Conservation (phyloP, 2,113 vertebrate genomes). For the Oreocharis arfaki region DNA sequence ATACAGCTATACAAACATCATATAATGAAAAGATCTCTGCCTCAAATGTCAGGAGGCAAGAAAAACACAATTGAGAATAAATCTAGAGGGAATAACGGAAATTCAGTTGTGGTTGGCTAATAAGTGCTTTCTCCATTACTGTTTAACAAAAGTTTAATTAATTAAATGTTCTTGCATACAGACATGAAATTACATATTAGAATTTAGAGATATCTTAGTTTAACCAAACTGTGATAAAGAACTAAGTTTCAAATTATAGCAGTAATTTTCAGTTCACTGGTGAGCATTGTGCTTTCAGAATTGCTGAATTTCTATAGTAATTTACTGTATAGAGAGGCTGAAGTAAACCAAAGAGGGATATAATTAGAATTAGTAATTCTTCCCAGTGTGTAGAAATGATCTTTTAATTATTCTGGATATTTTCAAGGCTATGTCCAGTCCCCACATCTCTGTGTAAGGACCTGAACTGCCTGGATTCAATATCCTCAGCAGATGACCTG, state of each 20-base stretch:
- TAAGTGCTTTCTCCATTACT: background rate
- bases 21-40: background rate
- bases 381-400: background rate
- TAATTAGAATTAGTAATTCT: background rate
- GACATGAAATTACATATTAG: background rate
- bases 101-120: background rate
- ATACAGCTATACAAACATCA: no score
- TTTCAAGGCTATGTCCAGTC: background rate
- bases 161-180: background rate
- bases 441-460: background rate
- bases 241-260: background rate
- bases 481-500: background rate
- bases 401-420: background rate
- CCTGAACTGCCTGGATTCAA: background rate
- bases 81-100: background rate
- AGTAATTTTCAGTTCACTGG: background rate
- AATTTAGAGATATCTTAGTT: conserved; percentile 3
- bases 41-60: background rate
- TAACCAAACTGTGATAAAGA: background rate
- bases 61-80: background rate
- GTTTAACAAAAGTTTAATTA: background rate
- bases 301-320: background rate
- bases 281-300: background rate
- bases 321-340: background rate
- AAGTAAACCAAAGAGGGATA: background rate